Conservation (phyloP, 1,140 invertebrate species). For the Stegodyphus dumicola region DNA sequence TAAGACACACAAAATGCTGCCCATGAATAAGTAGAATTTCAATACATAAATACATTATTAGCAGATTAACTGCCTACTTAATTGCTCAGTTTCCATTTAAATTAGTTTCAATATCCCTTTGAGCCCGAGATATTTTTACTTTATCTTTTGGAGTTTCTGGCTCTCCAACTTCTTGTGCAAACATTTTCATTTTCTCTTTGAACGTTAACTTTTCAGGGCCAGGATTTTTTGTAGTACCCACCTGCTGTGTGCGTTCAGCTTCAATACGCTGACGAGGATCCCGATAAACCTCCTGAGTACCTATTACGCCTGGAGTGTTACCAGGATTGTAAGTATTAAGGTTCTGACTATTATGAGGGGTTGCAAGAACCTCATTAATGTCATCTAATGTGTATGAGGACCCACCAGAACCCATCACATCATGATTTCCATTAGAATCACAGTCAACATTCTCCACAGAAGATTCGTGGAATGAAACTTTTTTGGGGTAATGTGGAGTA, state of each 20-base stretch:
- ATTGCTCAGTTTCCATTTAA: constrained; percentile 48
- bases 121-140: constrained; percentile 91
- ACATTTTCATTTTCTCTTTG: constrained; percentile 98
- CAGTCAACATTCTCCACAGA: constrained; percentile 48
- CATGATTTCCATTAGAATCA: constrained; percentile 56
- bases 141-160: constrained; percentile 86
- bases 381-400: constrained; percentile 62
- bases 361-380: constrained; percentile 64
- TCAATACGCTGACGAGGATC: constrained; percentile 85
- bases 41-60: neutral
- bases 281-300: constrained; percentile 92
- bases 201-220: constrained; percentile 91
- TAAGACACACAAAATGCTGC: too few species aligned
- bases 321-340: constrained; percentile 62
- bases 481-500: constrained; percentile 62
- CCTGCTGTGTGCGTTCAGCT: constrained; percentile 78
- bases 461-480: constrained; percentile 65
- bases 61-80: neutral
- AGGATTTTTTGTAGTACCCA: constrained; percentile 74
- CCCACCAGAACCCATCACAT: neutral
- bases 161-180: constrained; percentile 91
- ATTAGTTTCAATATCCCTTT: constrained; percentile 83
- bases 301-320: constrained; percentile 89
- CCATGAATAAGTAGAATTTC: neutral
- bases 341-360: constrained; percentile 61